Evolutionary conservation across 2,113 vertebrate species (phyloP).

Genomic region (Lophotis ruficrista): DNA sequence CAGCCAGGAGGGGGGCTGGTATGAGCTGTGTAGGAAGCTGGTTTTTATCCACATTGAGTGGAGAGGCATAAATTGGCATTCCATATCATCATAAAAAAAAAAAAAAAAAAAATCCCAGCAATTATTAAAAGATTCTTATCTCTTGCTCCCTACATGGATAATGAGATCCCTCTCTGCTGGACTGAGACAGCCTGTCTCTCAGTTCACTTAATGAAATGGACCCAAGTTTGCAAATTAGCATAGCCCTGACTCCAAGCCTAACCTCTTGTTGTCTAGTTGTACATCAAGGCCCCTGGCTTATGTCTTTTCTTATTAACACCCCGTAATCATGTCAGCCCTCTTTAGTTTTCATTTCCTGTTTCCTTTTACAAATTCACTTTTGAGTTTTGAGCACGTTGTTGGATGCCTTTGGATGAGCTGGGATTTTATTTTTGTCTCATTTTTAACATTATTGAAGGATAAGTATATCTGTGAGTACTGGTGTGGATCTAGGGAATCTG

Average conservation of each 20-base stretch:
- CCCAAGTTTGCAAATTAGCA: constrained; percentile 83
- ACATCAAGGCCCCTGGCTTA: constrained; percentile 82
- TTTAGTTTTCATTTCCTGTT: constrained; percentile 76
- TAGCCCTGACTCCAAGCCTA: constrained; percentile 76
- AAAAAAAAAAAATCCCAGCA: constrained; percentile 81
- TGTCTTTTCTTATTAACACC: constrained; percentile 85
- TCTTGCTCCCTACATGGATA: constrained; percentile 83
- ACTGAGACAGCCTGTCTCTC: constrained; percentile 87
- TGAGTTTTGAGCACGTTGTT: not conserved
- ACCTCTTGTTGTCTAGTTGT: constrained; percentile 84
- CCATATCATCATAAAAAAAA: constrained; percentile 80
- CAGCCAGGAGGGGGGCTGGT: constrained; percentile 57
- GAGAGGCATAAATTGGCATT: constrained; percentile 83
- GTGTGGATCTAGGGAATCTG: not conserved
- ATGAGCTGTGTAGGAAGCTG: constrained; percentile 71
- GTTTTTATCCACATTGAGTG: constrained; percentile 70
- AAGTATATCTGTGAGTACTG: not conserved
- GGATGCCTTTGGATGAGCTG: constrained; percentile 11
- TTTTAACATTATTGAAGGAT: not conserved
- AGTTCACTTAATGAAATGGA: constrained; percentile 84
- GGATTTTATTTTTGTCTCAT: not conserved
- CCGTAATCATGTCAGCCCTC: constrained; percentile 76
- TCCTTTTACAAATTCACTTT: constrained; percentile 64
- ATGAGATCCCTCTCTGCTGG: constrained; percentile 85
- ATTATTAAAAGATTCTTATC: constrained; percentile 90